Percentiles rank a stretch among this genome's conserved stretches.
Conservation (phyloP, 2,888 invertebrate genomes). For the Elegia similella region DNA sequence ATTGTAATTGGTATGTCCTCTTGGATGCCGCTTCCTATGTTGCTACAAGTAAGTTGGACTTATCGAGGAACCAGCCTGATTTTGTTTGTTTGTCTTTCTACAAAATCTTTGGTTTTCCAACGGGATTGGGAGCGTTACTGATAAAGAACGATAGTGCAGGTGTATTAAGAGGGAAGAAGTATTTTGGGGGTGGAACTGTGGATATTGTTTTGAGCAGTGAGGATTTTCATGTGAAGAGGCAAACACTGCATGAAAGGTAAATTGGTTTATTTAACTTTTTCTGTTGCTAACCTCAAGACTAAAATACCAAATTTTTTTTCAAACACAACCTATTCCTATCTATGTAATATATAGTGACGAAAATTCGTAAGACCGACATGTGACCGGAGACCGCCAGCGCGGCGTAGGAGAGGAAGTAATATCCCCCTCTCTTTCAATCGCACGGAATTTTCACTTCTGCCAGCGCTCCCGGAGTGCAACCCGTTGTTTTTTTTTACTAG, state of each 20-base stretch:
- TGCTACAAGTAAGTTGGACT: slow-evolving; percentile 89
- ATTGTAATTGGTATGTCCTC: slow-evolving; percentile 86
- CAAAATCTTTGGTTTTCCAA: slow-evolving; percentile 97
- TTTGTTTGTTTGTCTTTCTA: slow-evolving; percentile 97
- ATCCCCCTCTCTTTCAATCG: no score
- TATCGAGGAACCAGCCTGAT: slow-evolving; percentile 88
- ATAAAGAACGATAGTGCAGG: slow-evolving; percentile 85
- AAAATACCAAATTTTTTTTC: no score
- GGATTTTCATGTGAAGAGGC: slow-evolving; percentile 87
- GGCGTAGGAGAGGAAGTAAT: no score
- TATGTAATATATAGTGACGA: no score
- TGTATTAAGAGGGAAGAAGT: slow-evolving; percentile 84
- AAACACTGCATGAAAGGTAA: slow-evolving; percentile 87
- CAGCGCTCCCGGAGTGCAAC: no score
- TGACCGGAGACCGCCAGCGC: no score
- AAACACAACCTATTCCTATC: no score
- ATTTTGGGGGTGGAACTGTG: slow-evolving; percentile 97
- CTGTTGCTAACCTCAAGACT: neutral
- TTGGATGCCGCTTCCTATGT: slow-evolving; percentile 94
- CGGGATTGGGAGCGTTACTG: slow-evolving; percentile 94
- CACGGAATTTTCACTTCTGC: no score
- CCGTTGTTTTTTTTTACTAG: no score
- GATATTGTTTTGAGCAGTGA: slow-evolving; percentile 88
- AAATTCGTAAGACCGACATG: no score
- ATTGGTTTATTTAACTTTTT: slow-evolving; percentile 10